These are phyloP conservation scores for Petaurus breviceps DNA, from an alignment of 2,113 vertebrate species.

Conservation along the genomic window DNA sequence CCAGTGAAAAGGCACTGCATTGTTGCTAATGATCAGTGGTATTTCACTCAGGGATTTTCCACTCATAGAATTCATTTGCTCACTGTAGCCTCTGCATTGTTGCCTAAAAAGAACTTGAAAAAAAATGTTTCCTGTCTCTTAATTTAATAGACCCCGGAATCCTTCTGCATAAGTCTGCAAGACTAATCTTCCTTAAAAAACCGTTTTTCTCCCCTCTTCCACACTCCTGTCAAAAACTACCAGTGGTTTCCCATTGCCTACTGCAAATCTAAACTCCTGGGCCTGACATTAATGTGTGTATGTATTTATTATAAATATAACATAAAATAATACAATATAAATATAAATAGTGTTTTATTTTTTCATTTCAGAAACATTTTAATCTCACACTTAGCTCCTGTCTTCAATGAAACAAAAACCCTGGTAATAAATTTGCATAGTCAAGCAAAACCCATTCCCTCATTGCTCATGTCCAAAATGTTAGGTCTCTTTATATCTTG, in stretches of 20 bases:
- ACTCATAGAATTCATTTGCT: constrained; percentile 22
- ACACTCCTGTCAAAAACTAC: constrained; percentile 18
- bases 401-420: background rate
- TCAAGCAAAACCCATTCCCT: background rate
- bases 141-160: constrained; percentile 34
- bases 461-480: too few species aligned
- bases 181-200: constrained; percentile 28
- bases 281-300: background rate
- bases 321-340: too few species aligned
- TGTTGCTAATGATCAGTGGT: background rate
- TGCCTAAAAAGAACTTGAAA: background rate
- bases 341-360: background rate
- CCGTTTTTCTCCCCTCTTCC: background rate
- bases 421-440: background rate
- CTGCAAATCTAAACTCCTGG: constrained; percentile 5
- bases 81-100: constrained; percentile 5
- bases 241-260: background rate
- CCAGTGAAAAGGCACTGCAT: background rate
- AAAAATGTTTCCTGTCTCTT: background rate
- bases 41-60: constrained; percentile 25
- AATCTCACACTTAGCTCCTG: background rate
- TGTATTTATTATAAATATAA: too few species aligned
- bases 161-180: background rate
- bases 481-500: background rate
- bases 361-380: background rate